Evolutionary conservation across 2,113 vertebrate genomes (phyloP).

Genomic region (Drymodes brunneopygia): DNA sequence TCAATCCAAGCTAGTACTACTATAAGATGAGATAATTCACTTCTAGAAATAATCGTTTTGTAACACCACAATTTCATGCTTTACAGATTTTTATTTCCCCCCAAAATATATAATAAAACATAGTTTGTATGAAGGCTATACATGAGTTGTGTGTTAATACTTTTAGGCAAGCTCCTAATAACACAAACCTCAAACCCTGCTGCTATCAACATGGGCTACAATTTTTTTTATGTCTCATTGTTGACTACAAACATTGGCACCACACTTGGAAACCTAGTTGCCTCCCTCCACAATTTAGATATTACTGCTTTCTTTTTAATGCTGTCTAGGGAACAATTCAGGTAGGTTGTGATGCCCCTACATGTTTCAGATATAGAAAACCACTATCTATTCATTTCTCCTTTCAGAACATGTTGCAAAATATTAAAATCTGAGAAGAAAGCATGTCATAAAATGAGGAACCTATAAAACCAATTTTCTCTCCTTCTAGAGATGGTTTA

Average conservation of each 20-base stretch:
- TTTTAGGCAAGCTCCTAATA: conserved; percentile 64
- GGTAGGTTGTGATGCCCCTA: conserved; percentile 56
- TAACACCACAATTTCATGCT: conserved; percentile 62
- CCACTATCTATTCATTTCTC: conserved; percentile 56
- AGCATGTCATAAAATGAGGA: conserved; percentile 56
- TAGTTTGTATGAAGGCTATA: conserved; percentile 49
- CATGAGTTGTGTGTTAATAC: conserved; percentile 57
- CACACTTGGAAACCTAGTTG: conserved; percentile 56
- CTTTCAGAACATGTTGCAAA: conserved; percentile 54
- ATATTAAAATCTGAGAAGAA: conserved; percentile 61
- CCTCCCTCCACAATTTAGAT: conserved; percentile 44
- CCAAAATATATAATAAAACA: conserved; percentile 47
- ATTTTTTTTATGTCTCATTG: conserved; percentile 62
- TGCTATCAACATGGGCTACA: conserved; percentile 49
- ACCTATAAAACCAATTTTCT: conserved; percentile 61
- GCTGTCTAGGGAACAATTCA: conserved; percentile 57
- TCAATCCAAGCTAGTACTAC: conserved; percentile 52
- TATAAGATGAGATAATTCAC: conserved; percentile 46
- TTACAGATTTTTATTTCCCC: conserved; percentile 54
- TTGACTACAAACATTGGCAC: conserved; percentile 64
- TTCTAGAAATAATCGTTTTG: conserved; percentile 64
- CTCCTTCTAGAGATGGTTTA: conserved; percentile 57
- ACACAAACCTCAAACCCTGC: conserved; percentile 56
- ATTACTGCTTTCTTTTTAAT: conserved; percentile 59
- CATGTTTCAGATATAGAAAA: conserved; percentile 54